Percentiles rank a stretch among this genome's conserved stretches.
Conservation (phyloP, 2,797 vertebrate genomes). For the Myoxocephalus aenaeus region DNA sequence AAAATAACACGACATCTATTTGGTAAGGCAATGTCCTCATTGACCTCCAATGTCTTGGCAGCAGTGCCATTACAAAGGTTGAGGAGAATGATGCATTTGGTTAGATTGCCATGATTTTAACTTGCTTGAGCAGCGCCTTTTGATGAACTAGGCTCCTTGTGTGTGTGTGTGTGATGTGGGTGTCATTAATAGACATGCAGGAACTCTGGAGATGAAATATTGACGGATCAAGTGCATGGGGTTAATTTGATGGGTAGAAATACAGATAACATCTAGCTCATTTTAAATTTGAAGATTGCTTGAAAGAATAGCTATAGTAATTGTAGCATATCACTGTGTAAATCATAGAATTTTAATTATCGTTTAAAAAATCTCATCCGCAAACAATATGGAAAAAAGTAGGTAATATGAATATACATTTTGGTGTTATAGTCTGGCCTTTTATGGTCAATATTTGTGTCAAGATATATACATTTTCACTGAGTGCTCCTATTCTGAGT, state of each 20-base stretch:
- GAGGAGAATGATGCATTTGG: constrained; percentile 29
- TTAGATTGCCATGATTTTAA: constrained; percentile 19
- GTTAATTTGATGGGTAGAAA: background rate
- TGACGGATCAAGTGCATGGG: background rate
- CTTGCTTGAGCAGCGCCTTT: constrained; percentile 4
- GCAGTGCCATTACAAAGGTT: background rate
- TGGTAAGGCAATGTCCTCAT: background rate
- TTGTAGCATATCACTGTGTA: background rate
- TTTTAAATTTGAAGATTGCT: background rate
- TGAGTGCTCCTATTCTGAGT: background rate
- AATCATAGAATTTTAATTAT: background rate
- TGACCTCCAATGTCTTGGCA: background rate
- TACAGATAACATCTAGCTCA: background rate
- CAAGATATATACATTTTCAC: background rate
- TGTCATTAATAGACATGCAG: background rate
- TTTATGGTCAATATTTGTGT: background rate
- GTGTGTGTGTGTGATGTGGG: background rate
- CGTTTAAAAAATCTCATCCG: background rate
- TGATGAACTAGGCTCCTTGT: constrained; percentile 9
- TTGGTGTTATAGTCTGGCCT: background rate
- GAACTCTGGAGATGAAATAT: background rate
- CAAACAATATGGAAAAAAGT: background rate
- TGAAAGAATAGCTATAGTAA: background rate
- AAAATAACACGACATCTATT: background rate
- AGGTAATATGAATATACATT: background rate